Percentiles rank a stretch among this genome's conserved stretches.
Conservation (phyloP, 2,113 vertebrate species). For the Crotalus horridus region DNA sequence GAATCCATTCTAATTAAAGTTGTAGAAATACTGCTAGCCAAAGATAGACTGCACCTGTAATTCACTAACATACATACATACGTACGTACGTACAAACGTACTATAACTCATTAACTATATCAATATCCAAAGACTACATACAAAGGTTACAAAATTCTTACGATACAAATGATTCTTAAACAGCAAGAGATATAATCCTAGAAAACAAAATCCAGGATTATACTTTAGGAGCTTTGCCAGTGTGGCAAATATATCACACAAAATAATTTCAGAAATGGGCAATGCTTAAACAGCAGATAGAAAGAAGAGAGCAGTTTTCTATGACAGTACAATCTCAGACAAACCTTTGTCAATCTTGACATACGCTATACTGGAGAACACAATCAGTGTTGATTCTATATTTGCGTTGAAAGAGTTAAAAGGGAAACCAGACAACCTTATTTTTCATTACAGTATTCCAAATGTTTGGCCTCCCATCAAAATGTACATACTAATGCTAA, state of each 20-base stretch:
- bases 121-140: slow-evolving; percentile 18
- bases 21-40: slow-evolving; percentile 40
- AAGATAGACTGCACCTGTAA: slow-evolving; percentile 39
- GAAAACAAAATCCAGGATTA: accelerated
- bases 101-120: slow-evolving; percentile 15
- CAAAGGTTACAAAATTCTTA: background rate
- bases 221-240: background rate
- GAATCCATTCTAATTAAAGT: slow-evolving; percentile 50
- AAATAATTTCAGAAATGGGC: background rate
- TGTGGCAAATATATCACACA: background rate
- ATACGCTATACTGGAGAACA: background rate
- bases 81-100: background rate
- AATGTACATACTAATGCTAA: background rate
- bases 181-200: background rate
- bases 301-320: background rate
- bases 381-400: background rate
- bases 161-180: background rate
- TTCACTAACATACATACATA: background rate
- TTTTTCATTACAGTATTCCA: background rate
- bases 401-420: background rate
- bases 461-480: background rate
- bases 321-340: background rate
- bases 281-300: background rate
- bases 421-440: background rate
- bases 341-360: background rate